phyloP scores from a whole-genome alignment of 2,113 vertebrate species.

The Petrocephalus microphthalmus region DNA sequence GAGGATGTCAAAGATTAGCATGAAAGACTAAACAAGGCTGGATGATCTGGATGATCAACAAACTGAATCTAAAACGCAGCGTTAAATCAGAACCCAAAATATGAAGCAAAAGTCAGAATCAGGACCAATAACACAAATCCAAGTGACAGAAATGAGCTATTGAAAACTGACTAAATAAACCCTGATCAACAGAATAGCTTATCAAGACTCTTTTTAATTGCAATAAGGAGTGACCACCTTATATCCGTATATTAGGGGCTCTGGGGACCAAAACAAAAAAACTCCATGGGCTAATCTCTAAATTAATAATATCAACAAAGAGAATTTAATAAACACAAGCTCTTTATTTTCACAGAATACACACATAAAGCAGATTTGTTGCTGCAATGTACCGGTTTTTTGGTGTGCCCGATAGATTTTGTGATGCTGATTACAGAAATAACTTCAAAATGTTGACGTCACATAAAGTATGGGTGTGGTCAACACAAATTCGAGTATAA shows the following conservation, averaged over 20 bases:
- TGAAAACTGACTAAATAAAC: neutral
- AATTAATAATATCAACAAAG: neutral
- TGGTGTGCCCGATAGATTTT: too few relatives aligned
- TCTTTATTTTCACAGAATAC: neutral
- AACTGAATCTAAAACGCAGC: neutral
- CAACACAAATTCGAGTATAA: too few relatives aligned
- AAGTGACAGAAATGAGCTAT: neutral
- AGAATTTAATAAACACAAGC: too few relatives aligned
- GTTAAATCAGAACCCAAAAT: neutral
- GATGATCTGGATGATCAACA: neutral
- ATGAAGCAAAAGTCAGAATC: neutral
- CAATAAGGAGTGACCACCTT: neutral
- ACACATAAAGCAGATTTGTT: neutral
- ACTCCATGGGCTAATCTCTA: too few relatives aligned
- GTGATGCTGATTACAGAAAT: too few relatives aligned
- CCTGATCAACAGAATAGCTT: neutral
- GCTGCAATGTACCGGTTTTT: neutral
- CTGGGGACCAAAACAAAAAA: too few relatives aligned
- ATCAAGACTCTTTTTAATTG: too few relatives aligned
- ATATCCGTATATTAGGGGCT: neutral
- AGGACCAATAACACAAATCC: neutral
- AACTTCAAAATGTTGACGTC: too few relatives aligned
- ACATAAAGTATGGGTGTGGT: too few relatives aligned
- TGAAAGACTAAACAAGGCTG: neutral
- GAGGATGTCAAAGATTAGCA: neutral